Evolutionary conservation across 2,797 vertebrate species (phyloP).

Genomic region (Melopsittacus undulatus): DNA sequence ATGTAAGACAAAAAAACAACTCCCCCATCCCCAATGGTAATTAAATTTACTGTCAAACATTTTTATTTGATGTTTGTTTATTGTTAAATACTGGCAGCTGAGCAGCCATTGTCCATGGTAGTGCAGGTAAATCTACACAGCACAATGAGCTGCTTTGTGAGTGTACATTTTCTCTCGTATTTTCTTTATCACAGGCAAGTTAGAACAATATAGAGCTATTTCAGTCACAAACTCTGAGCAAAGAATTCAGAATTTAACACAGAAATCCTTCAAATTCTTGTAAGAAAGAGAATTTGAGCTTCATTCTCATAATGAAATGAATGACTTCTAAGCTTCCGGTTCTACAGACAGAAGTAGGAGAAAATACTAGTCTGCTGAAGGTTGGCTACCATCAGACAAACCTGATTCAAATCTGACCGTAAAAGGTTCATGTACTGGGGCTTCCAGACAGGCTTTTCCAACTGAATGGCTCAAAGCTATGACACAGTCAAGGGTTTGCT

Average conservation of each 20-base stretch:
- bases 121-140: not conserved
- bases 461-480: not conserved
- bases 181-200: not conserved
- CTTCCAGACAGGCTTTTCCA: not conserved
- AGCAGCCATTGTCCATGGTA: constrained; percentile 7
- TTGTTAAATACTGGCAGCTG: constrained; percentile 27
- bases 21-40: not conserved
- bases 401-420: not conserved
- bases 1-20: not conserved
- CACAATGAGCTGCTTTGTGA: not conserved
- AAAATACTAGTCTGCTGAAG: not conserved
- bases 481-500: not conserved
- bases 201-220: not conserved
- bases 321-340: not conserved
- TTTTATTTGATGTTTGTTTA: constrained; percentile 10
- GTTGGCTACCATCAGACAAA: not conserved
- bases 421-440: not conserved
- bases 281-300: not conserved
- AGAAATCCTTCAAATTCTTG: not conserved
- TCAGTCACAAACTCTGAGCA: not conserved
- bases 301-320: not conserved
- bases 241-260: not conserved
- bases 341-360: not conserved
- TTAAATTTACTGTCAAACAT: not conserved
- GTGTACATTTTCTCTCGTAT: not conserved